A percentile compares a stretch with the other conserved stretches of the same genome.
These are phyloP conservation scores for Rhabdomys pumilio DNA, from an alignment of 2,797 vertebrate genomes.

Conservation along the genomic window DNA sequence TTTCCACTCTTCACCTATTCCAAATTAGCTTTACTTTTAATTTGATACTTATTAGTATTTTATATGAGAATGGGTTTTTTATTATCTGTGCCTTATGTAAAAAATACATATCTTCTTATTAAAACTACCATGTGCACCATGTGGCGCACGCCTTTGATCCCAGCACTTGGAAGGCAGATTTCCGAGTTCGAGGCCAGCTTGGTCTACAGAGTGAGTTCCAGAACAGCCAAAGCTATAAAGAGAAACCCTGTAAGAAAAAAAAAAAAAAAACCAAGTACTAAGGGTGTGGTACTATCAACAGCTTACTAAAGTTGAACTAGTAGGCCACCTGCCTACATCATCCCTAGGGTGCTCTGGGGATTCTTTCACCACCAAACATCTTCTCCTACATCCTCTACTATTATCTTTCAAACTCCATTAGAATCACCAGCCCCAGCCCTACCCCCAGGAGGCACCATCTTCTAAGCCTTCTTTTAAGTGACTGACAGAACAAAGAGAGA, in stretches of 20 bases:
- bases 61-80: conserved; percentile 32
- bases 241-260: too few relatives aligned
- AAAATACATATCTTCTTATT: background rate
- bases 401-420: background rate
- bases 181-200: too few relatives aligned
- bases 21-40: background rate
- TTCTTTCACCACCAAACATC: background rate
- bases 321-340: background rate
- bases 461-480: conserved; percentile 27
- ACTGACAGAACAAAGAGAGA: conserved; percentile 38
- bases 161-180: too few relatives aligned
- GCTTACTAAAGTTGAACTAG: background rate
- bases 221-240: too few relatives aligned
- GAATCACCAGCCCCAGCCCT: background rate
- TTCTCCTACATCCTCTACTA: background rate
- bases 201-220: too few relatives aligned
- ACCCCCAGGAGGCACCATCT: background rate
- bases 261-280: background rate
- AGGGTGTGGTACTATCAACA: background rate
- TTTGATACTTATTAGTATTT: conserved; percentile 29
- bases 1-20: background rate
- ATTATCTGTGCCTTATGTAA: conserved; percentile 12
- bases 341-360: background rate
- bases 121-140: background rate
- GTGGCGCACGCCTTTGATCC: too few relatives aligned